Evolutionary conservation across 2,888 invertebrate genomes (phyloP).

Genomic region (Entomobrya multifasciata): DNA sequence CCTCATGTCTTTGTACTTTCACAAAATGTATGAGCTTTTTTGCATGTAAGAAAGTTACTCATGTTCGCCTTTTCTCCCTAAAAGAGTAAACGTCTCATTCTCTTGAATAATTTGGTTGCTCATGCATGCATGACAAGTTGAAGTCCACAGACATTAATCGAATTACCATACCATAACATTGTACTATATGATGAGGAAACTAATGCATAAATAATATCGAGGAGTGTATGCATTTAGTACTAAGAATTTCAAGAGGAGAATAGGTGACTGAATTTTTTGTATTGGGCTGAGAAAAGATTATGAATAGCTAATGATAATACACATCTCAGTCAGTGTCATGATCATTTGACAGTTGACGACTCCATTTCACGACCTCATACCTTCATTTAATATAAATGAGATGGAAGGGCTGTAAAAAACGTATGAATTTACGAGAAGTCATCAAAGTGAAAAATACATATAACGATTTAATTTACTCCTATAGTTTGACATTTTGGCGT

Average conservation of each 20-base stretch:
- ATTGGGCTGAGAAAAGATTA: conserved; percentile 52
- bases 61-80: neutral
- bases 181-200: neutral
- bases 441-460: too few relatives aligned
- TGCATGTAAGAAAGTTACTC: conserved; percentile 3
- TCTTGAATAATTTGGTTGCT: conserved; percentile 42
- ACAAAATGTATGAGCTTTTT: too few relatives aligned
- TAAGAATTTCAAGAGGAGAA: too few relatives aligned
- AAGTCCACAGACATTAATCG: conserved; percentile 21
- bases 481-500: too few relatives aligned
- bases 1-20: too few relatives aligned
- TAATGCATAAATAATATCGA: neutral
- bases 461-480: too few relatives aligned
- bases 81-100: neutral
- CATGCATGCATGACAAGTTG: conserved; percentile 47
- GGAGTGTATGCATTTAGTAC: too few relatives aligned
- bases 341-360: conserved; percentile 60
- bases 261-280: too few relatives aligned
- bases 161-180: conserved; percentile 36
- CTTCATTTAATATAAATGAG: conserved; percentile 25
- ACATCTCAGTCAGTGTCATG: conserved; percentile 54
- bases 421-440: too few relatives aligned
- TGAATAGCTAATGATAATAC: conserved; percentile 41
- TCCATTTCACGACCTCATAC: conserved; percentile 61
- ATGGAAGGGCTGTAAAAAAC: too few relatives aligned